phyloP scores from a whole-genome alignment of 2,888 invertebrate species.

The Tineola bisselliella region DNA sequence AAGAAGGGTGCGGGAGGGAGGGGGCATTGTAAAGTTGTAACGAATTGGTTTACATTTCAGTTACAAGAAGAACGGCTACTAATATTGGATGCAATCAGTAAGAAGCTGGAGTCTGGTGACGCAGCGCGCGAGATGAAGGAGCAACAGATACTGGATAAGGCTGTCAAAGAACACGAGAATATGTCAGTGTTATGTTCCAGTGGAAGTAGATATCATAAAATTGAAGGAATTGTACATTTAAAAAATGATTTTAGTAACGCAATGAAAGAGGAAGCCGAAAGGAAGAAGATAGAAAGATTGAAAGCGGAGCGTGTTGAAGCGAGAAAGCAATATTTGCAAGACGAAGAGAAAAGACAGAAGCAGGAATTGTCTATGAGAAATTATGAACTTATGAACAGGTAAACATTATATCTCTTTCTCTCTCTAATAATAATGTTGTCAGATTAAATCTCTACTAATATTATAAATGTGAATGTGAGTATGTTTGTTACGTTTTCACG shows the following conservation, averaged over 20 bases:
- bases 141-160: slow-evolving; percentile 54
- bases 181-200: slow-evolving; percentile 36
- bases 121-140: slow-evolving; percentile 49
- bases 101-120: slow-evolving; percentile 45
- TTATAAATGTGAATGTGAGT: too few relatives aligned
- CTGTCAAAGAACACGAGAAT: slow-evolving; percentile 47
- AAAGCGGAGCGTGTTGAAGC: slow-evolving; percentile 25
- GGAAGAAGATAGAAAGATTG: background rate
- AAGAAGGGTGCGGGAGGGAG: too few relatives aligned
- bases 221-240: too few relatives aligned
- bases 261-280: background rate
- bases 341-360: slow-evolving; percentile 34
- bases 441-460: too few relatives aligned
- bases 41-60: slow-evolving; percentile 25
- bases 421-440: too few relatives aligned
- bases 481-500: too few relatives aligned
- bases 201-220: too few relatives aligned
- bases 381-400: slow-evolving; percentile 68
- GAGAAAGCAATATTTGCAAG: slow-evolving; percentile 32
- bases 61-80: slow-evolving; percentile 42
- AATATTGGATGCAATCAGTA: slow-evolving; percentile 53
- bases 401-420: too few relatives aligned
- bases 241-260: background rate
- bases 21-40: too few relatives aligned
- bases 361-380: slow-evolving; percentile 46